Evolutionary conservation across 2,797 vertebrate genomes (phyloP).

Genomic region (Ficedula albicollis): DNA sequence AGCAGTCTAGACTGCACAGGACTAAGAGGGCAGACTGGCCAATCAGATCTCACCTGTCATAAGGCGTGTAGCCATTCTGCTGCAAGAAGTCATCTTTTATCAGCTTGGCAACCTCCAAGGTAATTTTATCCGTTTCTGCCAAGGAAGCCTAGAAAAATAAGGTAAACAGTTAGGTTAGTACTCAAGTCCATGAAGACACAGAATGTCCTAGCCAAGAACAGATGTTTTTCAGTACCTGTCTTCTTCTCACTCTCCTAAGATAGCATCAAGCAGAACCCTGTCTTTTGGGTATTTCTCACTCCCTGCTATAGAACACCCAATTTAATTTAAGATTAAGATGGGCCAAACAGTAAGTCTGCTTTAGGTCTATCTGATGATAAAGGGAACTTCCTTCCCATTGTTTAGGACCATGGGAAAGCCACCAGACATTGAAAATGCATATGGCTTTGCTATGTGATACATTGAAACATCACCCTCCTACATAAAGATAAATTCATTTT

Average conservation of each 20-base stretch:
- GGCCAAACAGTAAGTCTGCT: neutral
- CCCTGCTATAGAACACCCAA: neutral
- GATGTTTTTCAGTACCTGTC: neutral
- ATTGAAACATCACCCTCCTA: neutral
- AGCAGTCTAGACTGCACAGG: neutral
- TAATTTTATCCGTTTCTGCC: conserved; percentile 98
- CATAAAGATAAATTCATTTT: neutral
- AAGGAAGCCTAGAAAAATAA: conserved; percentile 87
- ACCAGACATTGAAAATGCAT: neutral
- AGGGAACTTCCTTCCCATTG: neutral
- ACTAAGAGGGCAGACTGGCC: neutral
- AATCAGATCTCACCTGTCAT: conserved; percentile 85
- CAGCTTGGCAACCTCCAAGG: conserved; percentile 96
- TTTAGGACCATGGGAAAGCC: neutral
- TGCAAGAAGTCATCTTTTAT: conserved; percentile 98
- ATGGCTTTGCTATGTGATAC: neutral
- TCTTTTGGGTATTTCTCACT: neutral
- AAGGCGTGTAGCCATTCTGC: conserved; percentile 96
- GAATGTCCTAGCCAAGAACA: neutral
- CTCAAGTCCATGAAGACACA: neutral
- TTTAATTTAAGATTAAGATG: neutral
- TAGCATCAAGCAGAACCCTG: neutral
- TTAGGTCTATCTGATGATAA: neutral
- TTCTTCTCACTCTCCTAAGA: neutral
- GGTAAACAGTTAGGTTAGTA: neutral